Evolutionary conservation across 1,140 invertebrate genomes (phyloP).

Genomic region (Anastrepha obliqua): DNA sequence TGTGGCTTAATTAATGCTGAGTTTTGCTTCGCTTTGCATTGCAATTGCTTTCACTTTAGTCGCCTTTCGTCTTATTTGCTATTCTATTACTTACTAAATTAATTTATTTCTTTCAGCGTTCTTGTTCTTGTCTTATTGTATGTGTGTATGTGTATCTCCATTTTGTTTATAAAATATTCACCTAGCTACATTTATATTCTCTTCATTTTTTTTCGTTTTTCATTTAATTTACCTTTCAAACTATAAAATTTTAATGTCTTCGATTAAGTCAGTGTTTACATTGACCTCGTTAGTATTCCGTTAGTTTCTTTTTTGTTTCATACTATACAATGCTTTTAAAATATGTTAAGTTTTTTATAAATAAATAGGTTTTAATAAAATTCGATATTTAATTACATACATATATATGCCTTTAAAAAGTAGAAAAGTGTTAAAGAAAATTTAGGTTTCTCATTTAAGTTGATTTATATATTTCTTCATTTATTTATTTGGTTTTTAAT

Average conservation of each 20-base stretch:
- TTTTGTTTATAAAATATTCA: conserved; percentile 32
- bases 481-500: not conserved
- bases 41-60: not conserved
- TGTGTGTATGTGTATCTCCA: not conserved
- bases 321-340: too few species aligned
- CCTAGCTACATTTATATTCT: conserved; percentile 27
- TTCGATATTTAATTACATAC: not conserved
- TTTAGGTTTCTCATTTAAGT: not conserved
- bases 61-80: not conserved
- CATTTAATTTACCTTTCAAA: not conserved
- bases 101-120: not conserved
- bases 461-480: not conserved
- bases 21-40: not conserved
- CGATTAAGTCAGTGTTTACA: not conserved
- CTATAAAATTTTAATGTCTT: not conserved
- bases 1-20: not conserved
- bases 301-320: too few species aligned
- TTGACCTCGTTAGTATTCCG: not conserved
- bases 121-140: not conserved
- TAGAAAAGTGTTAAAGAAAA: conserved; percentile 6
- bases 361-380: not conserved
- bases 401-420: not conserved
- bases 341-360: not conserved
- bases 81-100: not conserved
- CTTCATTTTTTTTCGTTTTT: not conserved